These are phyloP conservation scores for Misgurnus anguillicaudatus DNA, from an alignment of 2,113 vertebrate genomes.

Conservation along the genomic window DNA sequence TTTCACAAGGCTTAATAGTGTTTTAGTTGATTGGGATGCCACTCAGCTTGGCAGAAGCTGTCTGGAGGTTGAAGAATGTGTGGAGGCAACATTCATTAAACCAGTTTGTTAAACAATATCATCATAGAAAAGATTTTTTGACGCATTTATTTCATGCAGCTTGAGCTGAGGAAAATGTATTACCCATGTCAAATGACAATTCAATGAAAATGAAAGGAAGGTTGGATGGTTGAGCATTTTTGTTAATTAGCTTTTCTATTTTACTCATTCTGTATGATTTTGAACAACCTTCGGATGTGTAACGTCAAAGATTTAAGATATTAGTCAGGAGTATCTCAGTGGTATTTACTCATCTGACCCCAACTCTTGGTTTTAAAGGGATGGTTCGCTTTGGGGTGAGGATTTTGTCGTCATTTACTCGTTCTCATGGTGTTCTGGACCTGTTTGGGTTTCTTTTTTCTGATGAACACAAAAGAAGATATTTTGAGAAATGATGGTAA, in stretches of 20 bases:
- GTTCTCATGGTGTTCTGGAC: no score
- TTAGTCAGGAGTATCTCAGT: background rate
- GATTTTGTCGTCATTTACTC: no score
- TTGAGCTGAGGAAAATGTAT: slow-evolving; percentile 12
- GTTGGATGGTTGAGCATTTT: background rate
- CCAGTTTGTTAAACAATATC: slow-evolving; percentile 6
- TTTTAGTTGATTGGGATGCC: slow-evolving; percentile 56
- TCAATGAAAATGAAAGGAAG: background rate
- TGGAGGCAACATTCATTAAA: slow-evolving; percentile 39
- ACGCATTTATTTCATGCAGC: slow-evolving; percentile 34
- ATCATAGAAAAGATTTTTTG: slow-evolving; percentile 26
- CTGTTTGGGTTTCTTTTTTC: no score
- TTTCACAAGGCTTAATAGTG: slow-evolving; percentile 53
- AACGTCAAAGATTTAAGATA: background rate
- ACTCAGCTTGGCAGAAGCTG: slow-evolving; percentile 36
- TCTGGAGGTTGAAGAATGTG: slow-evolving; percentile 47
- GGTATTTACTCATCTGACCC: background rate
- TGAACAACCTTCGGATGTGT: background rate
- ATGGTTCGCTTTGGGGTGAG: no score
- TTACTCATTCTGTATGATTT: background rate
- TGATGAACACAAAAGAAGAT: no score
- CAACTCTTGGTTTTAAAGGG: no score
- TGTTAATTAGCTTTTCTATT: background rate
- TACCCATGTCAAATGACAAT: background rate
- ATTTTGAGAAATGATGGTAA: no score